phyloP scores from a whole-genome alignment of 2,888 invertebrate genomes.

The Theretra japonica region DNA sequence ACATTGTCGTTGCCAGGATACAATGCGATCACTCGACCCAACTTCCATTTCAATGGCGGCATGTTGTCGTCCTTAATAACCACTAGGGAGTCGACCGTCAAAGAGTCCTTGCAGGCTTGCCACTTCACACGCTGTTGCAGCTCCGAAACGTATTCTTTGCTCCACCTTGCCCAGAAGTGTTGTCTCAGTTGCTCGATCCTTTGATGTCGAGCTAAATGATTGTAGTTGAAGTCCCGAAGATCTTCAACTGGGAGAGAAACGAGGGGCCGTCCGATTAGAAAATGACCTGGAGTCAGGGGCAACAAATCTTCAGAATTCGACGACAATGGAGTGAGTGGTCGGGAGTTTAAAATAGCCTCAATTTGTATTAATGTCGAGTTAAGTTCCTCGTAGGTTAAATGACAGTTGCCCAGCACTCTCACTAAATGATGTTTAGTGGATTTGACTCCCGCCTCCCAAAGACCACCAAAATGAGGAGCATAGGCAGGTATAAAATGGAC shows the following conservation, averaged over 20 bases:
- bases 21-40: constrained; percentile 16
- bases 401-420: constrained; percentile 37
- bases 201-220: constrained; percentile 29
- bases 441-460: constrained; percentile 38
- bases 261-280: constrained; percentile 35
- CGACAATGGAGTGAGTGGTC: constrained; percentile 38
- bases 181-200: constrained; percentile 33
- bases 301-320: constrained; percentile 31
- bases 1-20: constrained; percentile 7
- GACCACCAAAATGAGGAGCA: constrained; percentile 36
- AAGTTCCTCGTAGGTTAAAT: constrained; percentile 38
- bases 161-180: constrained; percentile 34
- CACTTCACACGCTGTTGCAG: constrained; percentile 29
- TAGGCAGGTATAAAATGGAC: constrained; percentile 32
- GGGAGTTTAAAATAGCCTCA: constrained; percentile 39
- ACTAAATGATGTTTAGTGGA: constrained; percentile 33
- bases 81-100: constrained; percentile 22
- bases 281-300: constrained; percentile 38
- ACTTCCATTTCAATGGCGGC: constrained; percentile 24
- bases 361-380: constrained; percentile 34
- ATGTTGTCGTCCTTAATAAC: constrained; percentile 25
- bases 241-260: neutral
- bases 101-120: neutral
- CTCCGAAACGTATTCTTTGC: constrained; percentile 29
- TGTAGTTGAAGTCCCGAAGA: neutral